Percentiles rank a stretch among this genome's conserved stretches.
phyloP scores from a whole-genome alignment of 2,888 invertebrate genomes.

The Sturmia bella region DNA sequence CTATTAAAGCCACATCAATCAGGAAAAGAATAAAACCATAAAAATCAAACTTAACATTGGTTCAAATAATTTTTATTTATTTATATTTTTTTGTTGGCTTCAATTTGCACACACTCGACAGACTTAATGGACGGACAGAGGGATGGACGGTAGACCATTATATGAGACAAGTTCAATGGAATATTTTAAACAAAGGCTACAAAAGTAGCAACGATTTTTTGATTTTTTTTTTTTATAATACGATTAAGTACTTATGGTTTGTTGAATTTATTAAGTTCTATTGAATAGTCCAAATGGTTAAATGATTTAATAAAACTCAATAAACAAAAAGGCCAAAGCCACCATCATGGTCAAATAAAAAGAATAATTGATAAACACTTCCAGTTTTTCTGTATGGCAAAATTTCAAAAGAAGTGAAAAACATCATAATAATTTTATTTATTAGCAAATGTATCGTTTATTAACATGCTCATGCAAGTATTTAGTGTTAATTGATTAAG shows the following conservation, averaged over 20 bases:
- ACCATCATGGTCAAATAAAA: too few relatives aligned
- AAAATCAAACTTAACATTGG: constrained; percentile 53
- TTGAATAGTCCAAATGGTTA: constrained; percentile 1
- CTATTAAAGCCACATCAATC: constrained; percentile 66
- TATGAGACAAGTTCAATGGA: constrained; percentile 43
- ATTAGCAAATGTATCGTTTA: too few relatives aligned
- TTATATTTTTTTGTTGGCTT: constrained; percentile 23
- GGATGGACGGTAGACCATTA: background rate
- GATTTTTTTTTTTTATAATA: background rate
- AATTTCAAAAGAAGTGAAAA: too few relatives aligned
- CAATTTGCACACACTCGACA: constrained; percentile 30
- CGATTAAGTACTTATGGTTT: constrained; percentile 5
- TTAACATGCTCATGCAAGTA: too few relatives aligned
- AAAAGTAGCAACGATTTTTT: constrained; percentile 4
- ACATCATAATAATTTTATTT: too few relatives aligned
- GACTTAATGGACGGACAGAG: constrained; percentile 16
- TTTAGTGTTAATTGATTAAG: too few relatives aligned
- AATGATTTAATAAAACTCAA: constrained; percentile 5
- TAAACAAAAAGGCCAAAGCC: too few relatives aligned
- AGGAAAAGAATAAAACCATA: constrained; percentile 58
- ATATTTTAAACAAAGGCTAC: constrained; percentile 34
- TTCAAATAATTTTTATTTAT: constrained; percentile 21
- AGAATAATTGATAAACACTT: too few relatives aligned
- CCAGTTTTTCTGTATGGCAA: too few relatives aligned
- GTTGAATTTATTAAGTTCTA: background rate